Evolutionary conservation across 2,888 invertebrate genomes (phyloP).

Genomic region (Portevinia maculata): DNA sequence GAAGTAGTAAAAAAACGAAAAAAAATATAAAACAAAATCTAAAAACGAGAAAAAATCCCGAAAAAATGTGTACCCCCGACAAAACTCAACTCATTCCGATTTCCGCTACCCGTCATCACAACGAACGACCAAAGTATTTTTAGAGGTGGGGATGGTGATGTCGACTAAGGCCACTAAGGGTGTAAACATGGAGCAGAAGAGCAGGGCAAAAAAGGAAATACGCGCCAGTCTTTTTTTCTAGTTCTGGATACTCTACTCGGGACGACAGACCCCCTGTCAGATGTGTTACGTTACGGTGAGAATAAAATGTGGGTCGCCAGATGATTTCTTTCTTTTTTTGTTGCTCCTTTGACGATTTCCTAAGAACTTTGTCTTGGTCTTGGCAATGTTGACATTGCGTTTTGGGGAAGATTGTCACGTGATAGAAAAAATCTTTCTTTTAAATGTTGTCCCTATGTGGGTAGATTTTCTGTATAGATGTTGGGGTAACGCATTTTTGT

Average conservation of each 20-base stretch:
- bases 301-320: constrained; percentile 69
- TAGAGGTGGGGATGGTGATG: not conserved
- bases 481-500: constrained; percentile 47
- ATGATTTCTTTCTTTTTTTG: constrained; percentile 53
- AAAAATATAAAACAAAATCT: constrained; percentile 53
- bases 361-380: constrained; percentile 52
- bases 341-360: constrained; percentile 32
- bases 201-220: constrained; percentile 1
- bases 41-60: constrained; percentile 70
- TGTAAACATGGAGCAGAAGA: constrained; percentile 14
- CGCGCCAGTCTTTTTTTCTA: constrained; percentile 60
- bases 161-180: no score
- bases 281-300: constrained; percentile 53
- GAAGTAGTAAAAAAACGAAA: constrained; percentile 60
- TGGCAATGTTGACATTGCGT: constrained; percentile 63
- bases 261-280: constrained; percentile 43
- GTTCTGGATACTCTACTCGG: constrained; percentile 47
- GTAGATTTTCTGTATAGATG: not conserved
- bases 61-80: constrained; percentile 56
- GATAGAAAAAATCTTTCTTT: constrained; percentile 25
- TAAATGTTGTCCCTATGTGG: not conserved
- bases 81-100: constrained; percentile 16
- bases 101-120: constrained; percentile 5
- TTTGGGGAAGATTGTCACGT: constrained; percentile 43
- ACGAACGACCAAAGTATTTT: constrained; percentile 10